These are phyloP conservation scores for Phaetusa simplex DNA, from an alignment of 2,113 vertebrate genomes.

Conservation along the genomic window DNA sequence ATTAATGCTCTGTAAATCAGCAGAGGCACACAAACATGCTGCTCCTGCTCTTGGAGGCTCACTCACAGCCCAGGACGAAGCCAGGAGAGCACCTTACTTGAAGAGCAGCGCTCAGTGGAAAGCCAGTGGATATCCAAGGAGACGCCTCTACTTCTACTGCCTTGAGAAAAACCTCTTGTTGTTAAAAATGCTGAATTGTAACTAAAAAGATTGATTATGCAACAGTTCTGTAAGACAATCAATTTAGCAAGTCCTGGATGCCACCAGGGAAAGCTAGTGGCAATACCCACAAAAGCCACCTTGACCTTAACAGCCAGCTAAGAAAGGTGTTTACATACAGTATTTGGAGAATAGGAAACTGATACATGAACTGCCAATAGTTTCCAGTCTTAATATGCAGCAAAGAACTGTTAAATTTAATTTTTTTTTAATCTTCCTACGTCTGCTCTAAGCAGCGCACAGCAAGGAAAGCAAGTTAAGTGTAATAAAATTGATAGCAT, in stretches of 20 bases:
- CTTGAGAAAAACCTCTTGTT: not conserved
- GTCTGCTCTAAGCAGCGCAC: not conserved
- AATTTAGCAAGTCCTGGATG: not conserved
- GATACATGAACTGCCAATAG: not conserved
- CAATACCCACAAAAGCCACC: not conserved
- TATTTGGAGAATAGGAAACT: not conserved
- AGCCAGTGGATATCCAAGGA: not conserved
- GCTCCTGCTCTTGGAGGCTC: not conserved
- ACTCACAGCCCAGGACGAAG: too few relatives aligned
- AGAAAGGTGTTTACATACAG: not conserved
- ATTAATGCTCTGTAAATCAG: not conserved
- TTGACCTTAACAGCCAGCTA: not conserved
- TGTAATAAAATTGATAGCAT: not conserved
- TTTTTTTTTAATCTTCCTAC: not conserved
- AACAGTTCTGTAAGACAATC: not conserved
- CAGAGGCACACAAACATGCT: rapidly evolving
- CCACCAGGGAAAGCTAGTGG: not conserved
- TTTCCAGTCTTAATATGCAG: not conserved
- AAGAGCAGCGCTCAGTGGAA: not conserved
- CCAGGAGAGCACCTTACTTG: rapidly evolving
- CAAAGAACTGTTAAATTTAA: not conserved
- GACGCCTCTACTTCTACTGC: not conserved
- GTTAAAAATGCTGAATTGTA: not conserved
- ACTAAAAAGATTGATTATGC: not conserved
- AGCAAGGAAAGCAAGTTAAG: not conserved